Evolutionary conservation across 2,888 invertebrate genomes (phyloP).

Genomic region (Germaria angustata): DNA sequence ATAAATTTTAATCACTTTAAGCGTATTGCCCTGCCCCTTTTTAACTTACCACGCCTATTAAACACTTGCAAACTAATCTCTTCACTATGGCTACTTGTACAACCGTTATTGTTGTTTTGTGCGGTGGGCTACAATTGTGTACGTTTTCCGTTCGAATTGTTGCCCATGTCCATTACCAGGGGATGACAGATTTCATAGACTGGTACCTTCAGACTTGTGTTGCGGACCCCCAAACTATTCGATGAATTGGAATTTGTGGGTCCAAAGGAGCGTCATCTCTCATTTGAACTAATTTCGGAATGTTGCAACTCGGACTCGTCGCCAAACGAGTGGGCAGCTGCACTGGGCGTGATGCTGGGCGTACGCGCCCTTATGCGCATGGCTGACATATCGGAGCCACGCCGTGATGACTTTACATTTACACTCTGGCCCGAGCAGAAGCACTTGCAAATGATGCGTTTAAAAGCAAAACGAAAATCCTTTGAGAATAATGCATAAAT

Average conservation of each 20-base stretch:
- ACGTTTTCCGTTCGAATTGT: conserved; percentile 60
- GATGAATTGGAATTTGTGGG: conserved; percentile 78
- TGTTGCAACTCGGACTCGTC: conserved; percentile 82
- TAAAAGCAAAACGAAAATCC: conserved; percentile 97
- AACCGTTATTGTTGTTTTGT: conserved; percentile 28
- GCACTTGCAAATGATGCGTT: conserved; percentile 93
- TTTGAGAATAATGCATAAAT: conserved; percentile 97
- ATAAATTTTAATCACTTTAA: conserved; percentile 53
- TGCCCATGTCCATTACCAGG: conserved; percentile 77
- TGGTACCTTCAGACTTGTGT: conserved; percentile 78
- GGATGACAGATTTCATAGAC: conserved; percentile 80
- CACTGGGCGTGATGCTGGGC: conserved; percentile 82
- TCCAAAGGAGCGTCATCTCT: conserved; percentile 82
- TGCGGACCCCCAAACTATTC: conserved; percentile 78
- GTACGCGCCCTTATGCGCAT: conserved; percentile 81
- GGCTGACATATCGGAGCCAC: conserved; percentile 83
- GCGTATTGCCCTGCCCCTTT: conserved; percentile 68
- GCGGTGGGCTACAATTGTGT: conserved; percentile 74
- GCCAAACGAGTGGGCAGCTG: conserved; percentile 81
- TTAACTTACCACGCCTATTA: conserved; percentile 34
- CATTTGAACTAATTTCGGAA: conserved; percentile 78
- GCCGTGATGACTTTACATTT: conserved; percentile 80
- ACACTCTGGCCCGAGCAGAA: conserved; percentile 83
- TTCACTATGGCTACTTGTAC: neutral
- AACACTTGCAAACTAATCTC: conserved; percentile 47